Conservation (phyloP, 2,888 invertebrate genomes). For the Gasteruption jaculator region DNA sequence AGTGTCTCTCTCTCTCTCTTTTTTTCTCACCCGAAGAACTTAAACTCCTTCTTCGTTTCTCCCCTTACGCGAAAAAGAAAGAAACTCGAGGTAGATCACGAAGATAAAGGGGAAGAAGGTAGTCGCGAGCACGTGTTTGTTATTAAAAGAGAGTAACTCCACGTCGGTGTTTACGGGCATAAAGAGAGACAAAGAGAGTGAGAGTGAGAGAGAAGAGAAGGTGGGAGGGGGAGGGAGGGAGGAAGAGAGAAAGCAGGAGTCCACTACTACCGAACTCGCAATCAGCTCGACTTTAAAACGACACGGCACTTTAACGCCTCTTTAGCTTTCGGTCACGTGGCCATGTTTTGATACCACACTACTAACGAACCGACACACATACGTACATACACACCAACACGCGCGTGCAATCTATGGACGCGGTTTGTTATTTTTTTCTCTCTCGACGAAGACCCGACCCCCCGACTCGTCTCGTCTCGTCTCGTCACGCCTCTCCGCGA, state of each 20-base stretch:
- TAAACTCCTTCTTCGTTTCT: too few species aligned
- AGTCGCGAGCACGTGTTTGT: too few species aligned
- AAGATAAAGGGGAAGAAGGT: not conserved
- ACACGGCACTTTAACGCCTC: too few species aligned
- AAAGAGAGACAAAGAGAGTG: constrained; percentile 10
- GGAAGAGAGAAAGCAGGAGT: constrained; percentile 12
- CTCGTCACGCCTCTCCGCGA: too few species aligned
- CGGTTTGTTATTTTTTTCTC: not conserved
- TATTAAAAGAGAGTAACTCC: not conserved
- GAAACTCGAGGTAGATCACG: too few species aligned
- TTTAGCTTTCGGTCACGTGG: constrained; percentile 39
- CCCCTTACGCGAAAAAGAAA: too few species aligned
- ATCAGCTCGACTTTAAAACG: too few species aligned
- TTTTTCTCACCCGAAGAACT: too few species aligned
- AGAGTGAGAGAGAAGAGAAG: constrained; percentile 12
- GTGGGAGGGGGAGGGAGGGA: constrained; percentile 28
- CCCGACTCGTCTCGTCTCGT: constrained; percentile 14
- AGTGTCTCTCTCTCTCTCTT: too few species aligned
- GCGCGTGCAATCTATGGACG: not conserved
- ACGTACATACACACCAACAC: too few species aligned
- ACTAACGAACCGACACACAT: too few species aligned
- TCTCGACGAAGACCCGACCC: too few species aligned
- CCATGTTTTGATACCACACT: constrained; percentile 43
- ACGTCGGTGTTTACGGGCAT: not conserved
- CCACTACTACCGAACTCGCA: constrained; percentile 13